phyloP scores from a whole-genome alignment of 2,113 vertebrate species.

The Callipepla californica region DNA sequence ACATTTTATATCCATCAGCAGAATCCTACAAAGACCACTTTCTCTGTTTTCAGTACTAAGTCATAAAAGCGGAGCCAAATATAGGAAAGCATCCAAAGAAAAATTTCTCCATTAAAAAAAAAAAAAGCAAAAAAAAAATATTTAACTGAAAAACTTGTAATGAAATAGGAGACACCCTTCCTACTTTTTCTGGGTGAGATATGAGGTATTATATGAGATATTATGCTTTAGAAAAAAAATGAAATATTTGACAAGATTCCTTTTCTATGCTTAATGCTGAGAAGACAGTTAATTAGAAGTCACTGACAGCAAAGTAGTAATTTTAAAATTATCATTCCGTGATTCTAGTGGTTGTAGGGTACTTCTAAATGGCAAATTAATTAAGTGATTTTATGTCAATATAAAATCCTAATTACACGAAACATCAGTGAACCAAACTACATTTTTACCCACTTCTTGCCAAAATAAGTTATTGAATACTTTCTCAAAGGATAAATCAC shows the following conservation, averaged over 20 bases:
- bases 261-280: conserved; percentile 7
- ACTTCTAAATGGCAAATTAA: conserved; percentile 44
- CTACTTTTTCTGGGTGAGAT: background rate
- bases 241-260: background rate
- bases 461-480: background rate
- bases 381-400: conserved; percentile 38
- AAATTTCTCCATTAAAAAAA: background rate
- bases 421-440: background rate
- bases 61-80: background rate
- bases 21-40: background rate
- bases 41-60: background rate
- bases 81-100: background rate
- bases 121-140: background rate
- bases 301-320: background rate
- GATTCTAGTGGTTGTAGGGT: background rate
- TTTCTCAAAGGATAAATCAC: background rate
- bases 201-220: background rate
- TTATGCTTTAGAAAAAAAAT: background rate
- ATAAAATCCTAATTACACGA: conserved; percentile 44
- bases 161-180: background rate
- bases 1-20: background rate
- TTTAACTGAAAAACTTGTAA: background rate
- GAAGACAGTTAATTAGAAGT: conserved; percentile 8
- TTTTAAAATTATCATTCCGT: background rate
- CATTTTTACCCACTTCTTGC: background rate